These are phyloP conservation scores for Gymnopithys bicolor DNA, from an alignment of 2,797 vertebrate genomes.

Conservation along the genomic window DNA sequence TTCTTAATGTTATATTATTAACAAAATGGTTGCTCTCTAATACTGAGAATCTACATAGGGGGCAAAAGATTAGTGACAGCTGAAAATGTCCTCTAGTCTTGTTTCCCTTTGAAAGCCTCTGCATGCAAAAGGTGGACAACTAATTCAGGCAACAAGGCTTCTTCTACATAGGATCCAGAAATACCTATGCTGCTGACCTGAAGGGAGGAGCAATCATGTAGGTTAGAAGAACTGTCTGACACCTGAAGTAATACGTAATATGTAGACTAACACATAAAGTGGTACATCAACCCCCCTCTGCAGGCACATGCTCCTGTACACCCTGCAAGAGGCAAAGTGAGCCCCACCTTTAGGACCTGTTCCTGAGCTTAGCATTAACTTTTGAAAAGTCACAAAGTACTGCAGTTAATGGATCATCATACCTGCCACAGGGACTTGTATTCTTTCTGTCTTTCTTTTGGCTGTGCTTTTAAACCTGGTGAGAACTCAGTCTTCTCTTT, in stretches of 20 bases:
- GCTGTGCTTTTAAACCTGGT: neutral
- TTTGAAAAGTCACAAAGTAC: neutral
- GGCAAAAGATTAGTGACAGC: neutral
- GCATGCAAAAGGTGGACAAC: neutral
- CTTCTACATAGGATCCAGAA: neutral
- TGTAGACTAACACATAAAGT: neutral
- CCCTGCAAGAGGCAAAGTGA: neutral
- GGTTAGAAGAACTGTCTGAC: neutral
- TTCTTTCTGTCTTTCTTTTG: neutral
- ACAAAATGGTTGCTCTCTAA: neutral
- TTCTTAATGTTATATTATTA: neutral
- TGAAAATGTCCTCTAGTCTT: neutral
- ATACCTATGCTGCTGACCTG: neutral
- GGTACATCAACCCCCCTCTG: rapidly evolving
- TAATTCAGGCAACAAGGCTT: neutral
- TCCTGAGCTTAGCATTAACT: neutral
- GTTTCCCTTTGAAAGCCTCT: neutral
- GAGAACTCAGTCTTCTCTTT: neutral
- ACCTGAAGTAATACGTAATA: neutral
- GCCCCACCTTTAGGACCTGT: neutral
- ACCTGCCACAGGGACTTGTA: rapidly evolving
- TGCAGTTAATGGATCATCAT: neutral
- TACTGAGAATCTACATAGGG: neutral
- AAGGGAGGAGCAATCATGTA: neutral
- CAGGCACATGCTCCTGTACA: neutral